Percentiles rank a stretch among this genome's conserved stretches.
Evolutionary conservation across 2,113 vertebrate species (phyloP).

Genomic region (Jaculus jaculus): DNA sequence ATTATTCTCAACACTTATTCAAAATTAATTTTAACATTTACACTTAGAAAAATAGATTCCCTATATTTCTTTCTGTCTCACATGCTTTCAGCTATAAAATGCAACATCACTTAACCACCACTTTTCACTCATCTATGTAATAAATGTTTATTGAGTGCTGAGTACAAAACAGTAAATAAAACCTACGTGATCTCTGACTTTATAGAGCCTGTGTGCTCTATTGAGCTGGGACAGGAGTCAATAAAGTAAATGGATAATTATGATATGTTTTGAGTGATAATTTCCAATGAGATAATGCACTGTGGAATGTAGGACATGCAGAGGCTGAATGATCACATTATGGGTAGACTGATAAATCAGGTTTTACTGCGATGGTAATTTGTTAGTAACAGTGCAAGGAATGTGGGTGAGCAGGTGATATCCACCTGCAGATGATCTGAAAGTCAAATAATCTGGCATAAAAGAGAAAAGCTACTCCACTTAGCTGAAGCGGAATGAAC

Average conservation of each 20-base stretch:
- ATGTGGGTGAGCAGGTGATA: not conserved
- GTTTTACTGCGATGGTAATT: not conserved
- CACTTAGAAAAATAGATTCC: not conserved
- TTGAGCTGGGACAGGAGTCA: not conserved
- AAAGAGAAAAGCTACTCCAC: not conserved
- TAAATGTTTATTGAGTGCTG: not conserved
- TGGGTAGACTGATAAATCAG: not conserved
- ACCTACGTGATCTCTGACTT: not conserved
- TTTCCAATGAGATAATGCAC: not conserved
- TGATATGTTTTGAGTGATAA: not conserved
- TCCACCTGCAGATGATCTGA: not conserved
- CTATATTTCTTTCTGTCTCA: not conserved
- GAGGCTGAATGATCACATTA: not conserved
- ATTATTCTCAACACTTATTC: not conserved
- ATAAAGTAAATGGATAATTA: not conserved
- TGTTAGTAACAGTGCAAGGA: not conserved
- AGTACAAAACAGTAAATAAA: not conserved
- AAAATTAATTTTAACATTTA: not conserved
- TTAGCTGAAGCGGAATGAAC: not conserved
- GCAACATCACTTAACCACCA: not conserved
- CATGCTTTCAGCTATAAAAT: not conserved
- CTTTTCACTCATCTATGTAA: not conserved
- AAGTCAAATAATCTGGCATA: not conserved
- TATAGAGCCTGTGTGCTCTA: not conserved
- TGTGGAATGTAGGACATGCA: not conserved